Evolutionary conservation across 2,113 vertebrate genomes (phyloP).

Genomic region (Indicator maculatus): DNA sequence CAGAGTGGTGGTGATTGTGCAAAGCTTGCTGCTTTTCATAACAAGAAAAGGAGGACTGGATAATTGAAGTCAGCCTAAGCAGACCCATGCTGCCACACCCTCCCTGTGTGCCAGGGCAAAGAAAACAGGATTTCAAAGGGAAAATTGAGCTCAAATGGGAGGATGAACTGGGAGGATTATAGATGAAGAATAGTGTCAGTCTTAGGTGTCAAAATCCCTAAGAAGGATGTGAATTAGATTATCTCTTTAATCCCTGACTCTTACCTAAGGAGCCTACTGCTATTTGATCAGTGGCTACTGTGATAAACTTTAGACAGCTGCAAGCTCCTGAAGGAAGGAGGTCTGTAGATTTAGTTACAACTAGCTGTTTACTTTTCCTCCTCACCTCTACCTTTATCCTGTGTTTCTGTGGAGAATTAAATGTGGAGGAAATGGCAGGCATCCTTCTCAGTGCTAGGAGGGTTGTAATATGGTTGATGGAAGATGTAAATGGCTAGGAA

Average conservation of each 20-base stretch:
- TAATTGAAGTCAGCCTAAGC: neutral
- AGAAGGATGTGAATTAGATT: neutral
- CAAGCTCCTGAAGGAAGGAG: neutral
- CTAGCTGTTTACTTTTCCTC: neutral
- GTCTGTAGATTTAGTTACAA: neutral
- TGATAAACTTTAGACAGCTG: neutral
- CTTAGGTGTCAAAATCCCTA: neutral
- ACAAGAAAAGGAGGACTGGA: neutral
- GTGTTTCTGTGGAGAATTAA: neutral
- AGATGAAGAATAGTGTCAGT: neutral
- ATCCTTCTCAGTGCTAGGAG: neutral
- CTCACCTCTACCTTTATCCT: neutral
- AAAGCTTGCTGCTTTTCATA: neutral
- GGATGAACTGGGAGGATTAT: neutral
- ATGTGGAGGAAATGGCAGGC: neutral
- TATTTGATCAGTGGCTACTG: neutral
- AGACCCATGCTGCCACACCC: neutral
- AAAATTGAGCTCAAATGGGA: neutral
- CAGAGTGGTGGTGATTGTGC: neutral
- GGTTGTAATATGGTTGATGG: neutral
- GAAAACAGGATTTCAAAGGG: neutral
- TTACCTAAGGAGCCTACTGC: neutral
- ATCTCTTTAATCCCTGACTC: neutral
- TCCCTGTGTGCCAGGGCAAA: neutral
- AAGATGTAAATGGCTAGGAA: too few relatives aligned